Conservation (phyloP, 1,140 invertebrate species). For the Goniozus legneri region DNA sequence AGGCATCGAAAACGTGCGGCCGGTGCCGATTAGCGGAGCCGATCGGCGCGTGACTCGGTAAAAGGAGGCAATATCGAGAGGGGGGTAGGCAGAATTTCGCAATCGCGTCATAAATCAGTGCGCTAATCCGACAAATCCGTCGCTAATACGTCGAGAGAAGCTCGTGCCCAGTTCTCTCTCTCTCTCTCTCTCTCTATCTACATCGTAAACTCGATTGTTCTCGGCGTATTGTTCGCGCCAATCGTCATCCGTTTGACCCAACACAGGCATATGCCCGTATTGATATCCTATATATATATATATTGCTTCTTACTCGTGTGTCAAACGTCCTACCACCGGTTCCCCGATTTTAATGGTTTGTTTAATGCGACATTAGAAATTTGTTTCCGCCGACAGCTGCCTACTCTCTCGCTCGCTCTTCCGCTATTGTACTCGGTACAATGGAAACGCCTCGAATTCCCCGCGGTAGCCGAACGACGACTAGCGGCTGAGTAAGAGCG, state of each 20-base stretch:
- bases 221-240: too few relatives aligned
- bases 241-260: constrained; percentile 23
- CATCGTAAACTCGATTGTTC: too few relatives aligned
- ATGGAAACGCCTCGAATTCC: constrained; percentile 38
- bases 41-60: constrained; percentile 24
- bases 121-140: constrained; percentile 31
- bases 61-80: constrained; percentile 19
- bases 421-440: constrained; percentile 24
- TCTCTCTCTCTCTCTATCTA: too few relatives aligned
- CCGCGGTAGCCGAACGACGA: constrained; percentile 20
- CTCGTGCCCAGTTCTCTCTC: too few relatives aligned
- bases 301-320: too few relatives aligned
- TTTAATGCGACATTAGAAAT: constrained; percentile 46
- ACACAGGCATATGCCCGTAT: too few relatives aligned
- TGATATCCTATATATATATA: too few relatives aligned
- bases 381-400: constrained; percentile 46
- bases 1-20: too few relatives aligned
- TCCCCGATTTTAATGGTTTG: constrained; percentile 34
- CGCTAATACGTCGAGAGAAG: constrained; percentile 31
- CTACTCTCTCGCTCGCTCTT: not conserved
- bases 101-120: constrained; percentile 25
- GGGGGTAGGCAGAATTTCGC: too few relatives aligned
- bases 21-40: constrained; percentile 10
- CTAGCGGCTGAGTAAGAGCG: constrained; percentile 9
- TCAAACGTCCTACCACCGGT: constrained; percentile 26